These are phyloP conservation scores for Drosophila anceps DNA, from an alignment of 2,888 invertebrate species.

Conservation along the genomic window DNA sequence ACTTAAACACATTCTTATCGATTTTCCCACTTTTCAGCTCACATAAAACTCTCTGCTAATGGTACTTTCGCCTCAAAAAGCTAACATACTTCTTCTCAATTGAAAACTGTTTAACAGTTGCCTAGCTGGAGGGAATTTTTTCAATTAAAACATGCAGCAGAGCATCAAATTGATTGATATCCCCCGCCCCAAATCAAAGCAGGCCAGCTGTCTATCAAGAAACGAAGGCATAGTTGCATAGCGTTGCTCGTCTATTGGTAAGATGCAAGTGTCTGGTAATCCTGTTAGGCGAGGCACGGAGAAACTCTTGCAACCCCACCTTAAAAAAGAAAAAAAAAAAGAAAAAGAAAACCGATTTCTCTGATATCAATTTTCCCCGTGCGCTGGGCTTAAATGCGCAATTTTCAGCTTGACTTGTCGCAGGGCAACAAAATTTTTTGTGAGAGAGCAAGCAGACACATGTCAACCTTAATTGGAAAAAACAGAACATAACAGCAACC, in stretches of 20 bases:
- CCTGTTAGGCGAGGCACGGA: conserved; percentile 37
- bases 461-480: conserved; percentile 77
- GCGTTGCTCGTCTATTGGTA: background rate
- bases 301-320: conserved; percentile 29
- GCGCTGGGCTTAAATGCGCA: conserved; percentile 68
- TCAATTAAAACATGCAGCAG: conserved; percentile 63
- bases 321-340: conserved; percentile 10
- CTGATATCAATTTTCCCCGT: conserved; percentile 27
- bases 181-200: conserved; percentile 26
- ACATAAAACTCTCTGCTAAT: too few species aligned
- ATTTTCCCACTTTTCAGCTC: background rate
- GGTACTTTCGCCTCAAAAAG: background rate
- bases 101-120: conserved; percentile 1
- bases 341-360: conserved; percentile 12
- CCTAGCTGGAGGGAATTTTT: conserved; percentile 32
- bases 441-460: conserved; percentile 52
- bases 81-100: background rate
- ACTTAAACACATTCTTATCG: background rate
- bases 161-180: conserved; percentile 72
- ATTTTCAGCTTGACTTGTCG: conserved; percentile 78
- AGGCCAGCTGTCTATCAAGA: conserved; percentile 43
- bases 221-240: conserved; percentile 26
- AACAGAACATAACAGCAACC: conserved; percentile 52
- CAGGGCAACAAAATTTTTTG: conserved; percentile 67
- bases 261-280: conserved; percentile 51